Evolutionary conservation across 2,113 vertebrate species (phyloP).

Genomic region (Guaruba guarouba): DNA sequence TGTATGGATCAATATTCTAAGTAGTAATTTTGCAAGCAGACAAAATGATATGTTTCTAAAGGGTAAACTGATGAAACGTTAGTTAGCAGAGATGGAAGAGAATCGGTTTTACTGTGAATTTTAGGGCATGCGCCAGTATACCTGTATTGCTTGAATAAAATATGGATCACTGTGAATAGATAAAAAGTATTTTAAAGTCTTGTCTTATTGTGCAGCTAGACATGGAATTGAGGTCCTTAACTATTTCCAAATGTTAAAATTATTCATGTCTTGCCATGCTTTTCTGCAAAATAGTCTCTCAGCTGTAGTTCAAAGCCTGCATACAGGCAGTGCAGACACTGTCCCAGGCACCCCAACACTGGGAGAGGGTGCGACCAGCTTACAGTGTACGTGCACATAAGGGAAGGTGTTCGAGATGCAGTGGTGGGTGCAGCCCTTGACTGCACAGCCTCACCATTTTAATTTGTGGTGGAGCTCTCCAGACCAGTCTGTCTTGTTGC

Average conservation of each 20-base stretch:
- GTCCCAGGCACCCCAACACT: rapidly evolving
- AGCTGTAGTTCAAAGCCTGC: rapidly evolving
- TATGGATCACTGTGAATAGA: not conserved
- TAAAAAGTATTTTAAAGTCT: not conserved
- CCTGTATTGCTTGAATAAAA: not conserved
- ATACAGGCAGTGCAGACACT: not conserved
- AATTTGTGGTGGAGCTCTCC: not conserved
- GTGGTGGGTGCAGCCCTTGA: rapidly evolving
- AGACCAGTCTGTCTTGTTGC: too few species aligned
- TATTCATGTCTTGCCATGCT: not conserved
- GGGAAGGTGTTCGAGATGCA: not conserved
- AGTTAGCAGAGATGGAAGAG: not conserved
- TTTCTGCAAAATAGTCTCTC: not conserved
- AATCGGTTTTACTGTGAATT: not conserved
- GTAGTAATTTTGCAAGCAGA: constrained; percentile 36
- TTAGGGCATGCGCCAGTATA: not conserved
- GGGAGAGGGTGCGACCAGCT: rapidly evolving
- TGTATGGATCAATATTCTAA: constrained; percentile 26
- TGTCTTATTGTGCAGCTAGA: not conserved
- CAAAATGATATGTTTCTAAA: constrained; percentile 38
- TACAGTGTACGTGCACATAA: not conserved
- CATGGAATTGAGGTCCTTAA: not conserved
- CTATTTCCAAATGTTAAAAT: not conserved
- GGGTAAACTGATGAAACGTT: not conserved
- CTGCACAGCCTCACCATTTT: not conserved